These are phyloP conservation scores for Agriopis aurantiaria DNA, from an alignment of 2,888 invertebrate genomes.

Conservation along the genomic window DNA sequence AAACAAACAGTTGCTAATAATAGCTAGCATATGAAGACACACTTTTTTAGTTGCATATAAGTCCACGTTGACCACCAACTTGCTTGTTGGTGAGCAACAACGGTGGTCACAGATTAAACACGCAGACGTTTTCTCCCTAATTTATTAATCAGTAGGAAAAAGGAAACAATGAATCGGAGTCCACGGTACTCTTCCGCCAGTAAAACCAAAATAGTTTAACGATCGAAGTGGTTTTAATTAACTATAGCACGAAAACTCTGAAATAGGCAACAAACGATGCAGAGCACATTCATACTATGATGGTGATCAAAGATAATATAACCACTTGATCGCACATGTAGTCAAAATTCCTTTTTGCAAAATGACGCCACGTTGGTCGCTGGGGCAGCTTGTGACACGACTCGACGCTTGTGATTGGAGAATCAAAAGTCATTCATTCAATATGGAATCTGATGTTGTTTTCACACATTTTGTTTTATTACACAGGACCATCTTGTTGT, in stretches of 20 bases:
- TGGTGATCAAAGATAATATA: no score
- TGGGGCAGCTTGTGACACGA: no score
- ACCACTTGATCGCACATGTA: no score
- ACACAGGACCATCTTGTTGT: no score
- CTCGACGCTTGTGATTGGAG: no score
- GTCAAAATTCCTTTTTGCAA: no score
- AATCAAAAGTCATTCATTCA: no score
- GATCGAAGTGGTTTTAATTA: constrained; percentile 73
- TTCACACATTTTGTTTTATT: no score
- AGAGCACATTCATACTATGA: background rate
- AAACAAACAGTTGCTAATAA: constrained; percentile 48
- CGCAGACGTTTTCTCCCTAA: background rate
- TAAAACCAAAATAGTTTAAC: constrained; percentile 72
- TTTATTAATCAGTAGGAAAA: constrained; percentile 4
- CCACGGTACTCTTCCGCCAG: constrained; percentile 50
- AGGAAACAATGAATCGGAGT: constrained; percentile 49
- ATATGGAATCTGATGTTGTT: no score
- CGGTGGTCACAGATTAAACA: no score
- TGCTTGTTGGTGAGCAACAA: background rate
- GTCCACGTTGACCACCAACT: no score
- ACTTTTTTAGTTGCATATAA: background rate
- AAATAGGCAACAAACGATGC: constrained; percentile 29
- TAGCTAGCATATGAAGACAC: background rate
- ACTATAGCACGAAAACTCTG: constrained; percentile 63
- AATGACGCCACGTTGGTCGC: no score